phyloP scores from a whole-genome alignment of 2,113 vertebrate genomes.

The Hipposideros armiger region DNA sequence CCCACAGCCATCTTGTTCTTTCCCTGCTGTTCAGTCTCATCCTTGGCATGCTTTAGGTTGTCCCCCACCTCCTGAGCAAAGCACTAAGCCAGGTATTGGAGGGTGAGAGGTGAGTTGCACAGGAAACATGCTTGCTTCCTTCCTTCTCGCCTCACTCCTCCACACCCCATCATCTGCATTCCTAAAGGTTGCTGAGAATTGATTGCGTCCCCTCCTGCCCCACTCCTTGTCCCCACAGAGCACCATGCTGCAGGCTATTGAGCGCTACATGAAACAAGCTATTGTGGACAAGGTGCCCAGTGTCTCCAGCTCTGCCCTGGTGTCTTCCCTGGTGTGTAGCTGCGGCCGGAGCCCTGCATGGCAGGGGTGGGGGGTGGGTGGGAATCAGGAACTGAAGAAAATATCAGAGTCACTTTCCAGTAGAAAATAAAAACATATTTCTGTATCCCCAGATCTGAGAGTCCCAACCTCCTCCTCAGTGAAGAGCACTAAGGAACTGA shows the following conservation, averaged over 20 bases:
- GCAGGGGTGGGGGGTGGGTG: fast-evolving
- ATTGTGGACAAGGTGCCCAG: constrained; percentile 92
- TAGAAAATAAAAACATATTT: background rate
- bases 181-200: background rate
- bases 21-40: background rate
- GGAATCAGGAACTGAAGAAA: background rate
- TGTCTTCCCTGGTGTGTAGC: constrained; percentile 90
- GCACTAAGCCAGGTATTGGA: background rate
- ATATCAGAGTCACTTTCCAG: background rate
- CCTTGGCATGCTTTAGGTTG: background rate
- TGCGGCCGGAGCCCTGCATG: fast-evolving
- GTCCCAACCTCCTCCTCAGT: background rate
- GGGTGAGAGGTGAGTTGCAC: too few relatives aligned
- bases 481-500: background rate
- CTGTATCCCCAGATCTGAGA: background rate
- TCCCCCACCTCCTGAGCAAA: background rate
- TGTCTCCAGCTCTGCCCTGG: constrained; percentile 91
- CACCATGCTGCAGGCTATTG: constrained; percentile 91
- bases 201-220: fast-evolving
- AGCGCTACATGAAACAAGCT: constrained; percentile 92
- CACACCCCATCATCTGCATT: fast-evolving
- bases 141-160: background rate
- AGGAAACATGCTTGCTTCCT: too few relatives aligned
- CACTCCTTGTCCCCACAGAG: constrained; percentile 81
- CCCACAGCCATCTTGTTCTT: background rate